Conservation (phyloP, 2,888 invertebrate genomes). For the Epinotia brunnichana region DNA sequence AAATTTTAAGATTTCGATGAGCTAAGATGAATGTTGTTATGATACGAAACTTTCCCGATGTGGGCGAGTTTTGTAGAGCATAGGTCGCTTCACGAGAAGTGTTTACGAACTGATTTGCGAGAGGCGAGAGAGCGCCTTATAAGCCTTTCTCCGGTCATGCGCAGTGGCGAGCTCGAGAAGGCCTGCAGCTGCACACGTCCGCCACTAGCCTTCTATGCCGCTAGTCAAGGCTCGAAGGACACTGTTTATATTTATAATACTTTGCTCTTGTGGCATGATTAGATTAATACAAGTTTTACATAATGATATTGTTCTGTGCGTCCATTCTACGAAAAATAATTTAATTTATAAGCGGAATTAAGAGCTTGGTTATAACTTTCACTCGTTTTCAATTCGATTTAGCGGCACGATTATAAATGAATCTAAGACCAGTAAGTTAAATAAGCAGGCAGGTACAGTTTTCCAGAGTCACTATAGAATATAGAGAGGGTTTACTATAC, state of each 20-base stretch:
- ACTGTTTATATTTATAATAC: not conserved
- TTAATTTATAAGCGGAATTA: not conserved
- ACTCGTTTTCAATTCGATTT: too few species aligned
- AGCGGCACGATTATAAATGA: too few species aligned
- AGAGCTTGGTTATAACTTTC: too few species aligned
- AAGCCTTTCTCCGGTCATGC: slow-evolving; percentile 68
- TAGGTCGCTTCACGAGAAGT: slow-evolving; percentile 61
- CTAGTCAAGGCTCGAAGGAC: slow-evolving; percentile 29
- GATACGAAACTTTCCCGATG: slow-evolving; percentile 67
- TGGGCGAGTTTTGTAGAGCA: slow-evolving; percentile 55
- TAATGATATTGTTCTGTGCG: not conserved
- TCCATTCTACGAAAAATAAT: not conserved
- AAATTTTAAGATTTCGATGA: slow-evolving; percentile 48
- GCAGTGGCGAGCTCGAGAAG: slow-evolving; percentile 50
- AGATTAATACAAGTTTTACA: not conserved
- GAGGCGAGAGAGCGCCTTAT: slow-evolving; percentile 59
- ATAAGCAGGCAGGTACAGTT: too few species aligned
- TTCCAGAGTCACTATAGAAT: too few species aligned
- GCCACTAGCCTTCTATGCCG: slow-evolving; percentile 43
- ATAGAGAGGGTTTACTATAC: too few species aligned
- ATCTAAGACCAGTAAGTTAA: too few species aligned
- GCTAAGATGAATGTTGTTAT: slow-evolving; percentile 51
- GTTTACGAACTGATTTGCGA: slow-evolving; percentile 65
- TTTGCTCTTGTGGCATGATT: not conserved
- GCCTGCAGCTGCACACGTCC: slow-evolving; percentile 60